Percentiles rank a stretch among this genome's conserved stretches.
phyloP scores from a whole-genome alignment of 2,888 invertebrate genomes.

The Mythimna ferrago region DNA sequence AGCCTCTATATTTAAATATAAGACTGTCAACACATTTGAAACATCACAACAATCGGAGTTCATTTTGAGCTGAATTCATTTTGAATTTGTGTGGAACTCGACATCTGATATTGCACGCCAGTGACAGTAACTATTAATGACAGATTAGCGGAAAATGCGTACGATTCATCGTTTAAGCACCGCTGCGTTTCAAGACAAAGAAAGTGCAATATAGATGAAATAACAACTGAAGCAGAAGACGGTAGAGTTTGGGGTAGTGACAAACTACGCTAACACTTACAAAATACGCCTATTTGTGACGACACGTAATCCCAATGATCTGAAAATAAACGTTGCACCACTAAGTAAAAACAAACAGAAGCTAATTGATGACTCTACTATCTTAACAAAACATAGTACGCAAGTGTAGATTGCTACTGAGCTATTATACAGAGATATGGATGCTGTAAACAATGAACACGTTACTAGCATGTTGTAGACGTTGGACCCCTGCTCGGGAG shows the following conservation, averaged over 20 bases:
- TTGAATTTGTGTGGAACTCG: background rate
- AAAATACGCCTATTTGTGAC: constrained; percentile 23
- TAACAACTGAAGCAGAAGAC: background rate
- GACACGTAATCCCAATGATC: constrained; percentile 23
- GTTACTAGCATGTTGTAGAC: constrained; percentile 54
- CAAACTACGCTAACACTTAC: background rate
- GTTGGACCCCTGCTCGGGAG: constrained; percentile 43
- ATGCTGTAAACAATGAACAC: constrained; percentile 57
- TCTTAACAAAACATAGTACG: constrained; percentile 57
- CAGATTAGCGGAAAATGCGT: background rate
- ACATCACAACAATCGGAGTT: background rate
- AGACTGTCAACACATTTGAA: constrained; percentile 15
- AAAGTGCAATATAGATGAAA: background rate
- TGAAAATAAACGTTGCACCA: constrained; percentile 45
- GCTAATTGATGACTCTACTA: constrained; percentile 55
- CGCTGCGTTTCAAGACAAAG: background rate
- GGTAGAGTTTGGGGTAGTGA: background rate
- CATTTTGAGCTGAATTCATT: background rate
- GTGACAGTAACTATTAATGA: background rate
- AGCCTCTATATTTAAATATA: constrained; percentile 23
- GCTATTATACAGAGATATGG: constrained; percentile 35
- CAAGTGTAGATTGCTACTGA: constrained; percentile 40
- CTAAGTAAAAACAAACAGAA: constrained; percentile 46
- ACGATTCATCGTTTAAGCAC: background rate
- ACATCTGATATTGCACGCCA: background rate